A percentile compares a stretch with the other conserved stretches of the same genome.
Evolutionary conservation across 2,797 vertebrate genomes (phyloP).

Genomic region (Petrocephalus sullivani): DNA sequence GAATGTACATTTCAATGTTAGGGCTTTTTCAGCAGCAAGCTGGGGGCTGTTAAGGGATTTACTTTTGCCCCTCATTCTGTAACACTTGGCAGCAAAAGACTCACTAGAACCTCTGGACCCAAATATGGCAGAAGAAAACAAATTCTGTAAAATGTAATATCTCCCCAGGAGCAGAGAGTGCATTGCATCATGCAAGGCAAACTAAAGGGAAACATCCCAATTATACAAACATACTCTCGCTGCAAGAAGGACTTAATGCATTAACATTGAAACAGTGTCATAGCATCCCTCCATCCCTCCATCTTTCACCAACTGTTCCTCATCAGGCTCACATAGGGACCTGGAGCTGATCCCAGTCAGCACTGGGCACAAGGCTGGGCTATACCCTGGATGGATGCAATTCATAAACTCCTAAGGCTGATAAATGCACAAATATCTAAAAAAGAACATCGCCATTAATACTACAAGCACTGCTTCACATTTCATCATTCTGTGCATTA

Average conservation of each 20-base stretch:
- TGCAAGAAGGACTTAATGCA: background rate
- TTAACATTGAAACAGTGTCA: background rate
- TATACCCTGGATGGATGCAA: background rate
- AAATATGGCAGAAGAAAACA: conserved; percentile 18
- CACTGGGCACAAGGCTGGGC: no score
- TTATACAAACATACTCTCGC: background rate
- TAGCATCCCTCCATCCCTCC: background rate
- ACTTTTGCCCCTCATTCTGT: conserved; percentile 7
- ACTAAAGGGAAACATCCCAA: background rate
- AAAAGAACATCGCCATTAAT: background rate
- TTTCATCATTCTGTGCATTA: background rate
- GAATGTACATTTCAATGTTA: background rate
- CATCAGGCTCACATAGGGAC: background rate
- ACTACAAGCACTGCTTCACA: background rate
- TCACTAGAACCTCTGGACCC: background rate
- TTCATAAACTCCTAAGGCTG: background rate
- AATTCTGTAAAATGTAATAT: background rate
- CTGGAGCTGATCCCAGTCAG: background rate
- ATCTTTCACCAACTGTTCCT: background rate
- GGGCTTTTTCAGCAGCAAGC: background rate
- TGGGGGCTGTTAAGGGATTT: background rate
- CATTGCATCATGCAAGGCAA: background rate
- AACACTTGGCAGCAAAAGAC: conserved; percentile 15
- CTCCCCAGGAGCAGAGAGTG: background rate
- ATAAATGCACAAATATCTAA: background rate